Percentiles rank a stretch among this genome's conserved stretches.
Evolutionary conservation across 2,113 vertebrate genomes (phyloP).

Genomic region (Takifugu bimaculatus): DNA sequence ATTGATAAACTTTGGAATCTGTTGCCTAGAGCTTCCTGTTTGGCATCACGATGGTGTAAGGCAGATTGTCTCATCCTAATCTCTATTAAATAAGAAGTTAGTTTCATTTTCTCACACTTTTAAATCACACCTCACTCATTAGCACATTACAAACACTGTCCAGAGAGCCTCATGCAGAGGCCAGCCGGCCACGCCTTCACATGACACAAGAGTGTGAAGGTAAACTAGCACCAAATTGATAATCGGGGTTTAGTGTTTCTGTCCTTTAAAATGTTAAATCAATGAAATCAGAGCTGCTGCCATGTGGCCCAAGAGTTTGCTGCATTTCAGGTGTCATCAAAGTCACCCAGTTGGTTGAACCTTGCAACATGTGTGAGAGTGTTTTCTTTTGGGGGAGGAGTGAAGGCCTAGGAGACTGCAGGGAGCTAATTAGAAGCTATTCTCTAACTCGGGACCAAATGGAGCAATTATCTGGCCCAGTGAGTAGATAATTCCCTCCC

Average conservation of each 20-base stretch:
- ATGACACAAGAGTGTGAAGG: slow-evolving; percentile 12
- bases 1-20: no score
- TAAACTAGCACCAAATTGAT: slow-evolving; percentile 23
- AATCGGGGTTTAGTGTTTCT: slow-evolving; percentile 16
- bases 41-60: background rate
- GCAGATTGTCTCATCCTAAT: no score
- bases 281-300: slow-evolving; percentile 50
- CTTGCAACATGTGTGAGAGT: slow-evolving; percentile 72
- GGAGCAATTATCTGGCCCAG: slow-evolving; percentile 82
- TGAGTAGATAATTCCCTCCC: slow-evolving; percentile 82
- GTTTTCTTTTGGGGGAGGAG: slow-evolving; percentile 69
- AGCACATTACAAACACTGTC: slow-evolving; percentile 26
- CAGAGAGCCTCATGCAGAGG: slow-evolving; percentile 3
- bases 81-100: no score
- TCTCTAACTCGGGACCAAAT: slow-evolving; percentile 83
- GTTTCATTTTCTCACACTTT: background rate
- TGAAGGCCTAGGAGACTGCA: slow-evolving; percentile 60
- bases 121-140: slow-evolving; percentile 18
- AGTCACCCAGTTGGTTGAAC: slow-evolving; percentile 70
- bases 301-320: slow-evolving; percentile 51
- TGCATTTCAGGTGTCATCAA: slow-evolving; percentile 58
- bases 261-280: slow-evolving; percentile 42
- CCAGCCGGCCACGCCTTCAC: slow-evolving; percentile 20
- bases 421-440: slow-evolving; percentile 80
- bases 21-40: background rate